Evolutionary conservation across 2,113 vertebrate species (phyloP).

Genomic region (Stegostoma tigrinum): DNA sequence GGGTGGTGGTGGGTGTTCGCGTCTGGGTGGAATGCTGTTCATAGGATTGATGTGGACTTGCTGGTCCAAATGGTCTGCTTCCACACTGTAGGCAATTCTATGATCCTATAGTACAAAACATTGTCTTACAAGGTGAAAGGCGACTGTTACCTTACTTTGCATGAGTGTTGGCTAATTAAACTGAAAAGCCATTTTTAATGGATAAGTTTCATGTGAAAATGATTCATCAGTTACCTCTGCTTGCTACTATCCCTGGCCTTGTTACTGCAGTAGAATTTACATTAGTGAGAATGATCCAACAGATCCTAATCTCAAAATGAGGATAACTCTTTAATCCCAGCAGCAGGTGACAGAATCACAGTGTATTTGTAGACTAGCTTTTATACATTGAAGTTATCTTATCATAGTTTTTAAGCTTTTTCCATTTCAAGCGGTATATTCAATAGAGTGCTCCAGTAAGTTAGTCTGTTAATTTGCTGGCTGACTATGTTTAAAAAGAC

Average conservation of each 20-base stretch:
- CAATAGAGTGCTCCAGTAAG: not conserved
- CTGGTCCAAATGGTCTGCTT: no score
- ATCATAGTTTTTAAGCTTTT: not conserved
- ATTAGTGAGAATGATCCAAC: not conserved
- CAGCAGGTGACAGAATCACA: not conserved
- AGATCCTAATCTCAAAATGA: not conserved
- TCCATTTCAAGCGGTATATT: not conserved
- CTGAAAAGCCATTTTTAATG: not conserved
- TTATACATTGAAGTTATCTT: not conserved
- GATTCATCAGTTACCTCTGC: not conserved
- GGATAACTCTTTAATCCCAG: not conserved
- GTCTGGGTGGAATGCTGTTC: no score
- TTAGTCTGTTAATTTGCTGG: not conserved
- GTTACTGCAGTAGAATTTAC: not conserved
- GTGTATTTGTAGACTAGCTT: not conserved
- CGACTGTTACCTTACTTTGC: not conserved
- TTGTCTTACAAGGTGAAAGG: no score
- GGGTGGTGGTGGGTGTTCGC: no score
- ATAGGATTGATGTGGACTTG: no score
- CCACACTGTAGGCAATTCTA: no score
- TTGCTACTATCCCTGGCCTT: not conserved
- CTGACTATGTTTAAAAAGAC: not conserved
- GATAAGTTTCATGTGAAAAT: not conserved
- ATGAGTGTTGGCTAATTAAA: not conserved
- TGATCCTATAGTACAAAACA: no score